Conservation (phyloP, 92 coral and sea anemone genomes). For the Zoanthus sansibaricus region DNA sequence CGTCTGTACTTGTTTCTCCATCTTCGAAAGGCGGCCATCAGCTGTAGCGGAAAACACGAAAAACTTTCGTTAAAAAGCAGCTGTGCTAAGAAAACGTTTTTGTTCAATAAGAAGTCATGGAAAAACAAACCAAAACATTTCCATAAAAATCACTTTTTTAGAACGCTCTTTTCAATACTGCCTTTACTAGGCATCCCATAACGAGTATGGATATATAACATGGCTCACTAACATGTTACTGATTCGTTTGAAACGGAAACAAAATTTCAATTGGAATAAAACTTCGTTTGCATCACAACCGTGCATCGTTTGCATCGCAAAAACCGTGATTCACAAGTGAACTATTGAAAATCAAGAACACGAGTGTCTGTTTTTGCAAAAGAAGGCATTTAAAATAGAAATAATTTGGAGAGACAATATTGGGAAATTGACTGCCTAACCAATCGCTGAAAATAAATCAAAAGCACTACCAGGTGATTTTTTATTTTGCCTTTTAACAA, state of each 20-base stretch:
- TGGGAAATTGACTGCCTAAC: neutral
- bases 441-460: neutral
- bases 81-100: neutral
- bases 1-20: slow-evolving; percentile 91
- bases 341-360: neutral
- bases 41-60: slow-evolving; percentile 56
- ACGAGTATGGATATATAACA: neutral
- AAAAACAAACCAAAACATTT: neutral
- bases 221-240: too few species aligned
- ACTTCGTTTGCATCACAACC: too few species aligned
- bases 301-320: neutral
- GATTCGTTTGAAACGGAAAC: neutral
- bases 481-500: neutral
- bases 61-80: neutral
- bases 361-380: neutral
- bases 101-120: neutral
- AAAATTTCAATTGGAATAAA: neutral
- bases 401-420: neutral
- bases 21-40: slow-evolving; percentile 96
- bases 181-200: neutral
- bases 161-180: neutral
- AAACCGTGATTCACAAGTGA: slow-evolving; percentile 1
- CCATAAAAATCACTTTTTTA: too few species aligned
- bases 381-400: neutral
- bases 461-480: neutral